Percentiles rank a stretch among this genome's conserved stretches.
Evolutionary conservation across 1,140 invertebrate genomes (phyloP).

Genomic region (Zaprionus capensis): DNA sequence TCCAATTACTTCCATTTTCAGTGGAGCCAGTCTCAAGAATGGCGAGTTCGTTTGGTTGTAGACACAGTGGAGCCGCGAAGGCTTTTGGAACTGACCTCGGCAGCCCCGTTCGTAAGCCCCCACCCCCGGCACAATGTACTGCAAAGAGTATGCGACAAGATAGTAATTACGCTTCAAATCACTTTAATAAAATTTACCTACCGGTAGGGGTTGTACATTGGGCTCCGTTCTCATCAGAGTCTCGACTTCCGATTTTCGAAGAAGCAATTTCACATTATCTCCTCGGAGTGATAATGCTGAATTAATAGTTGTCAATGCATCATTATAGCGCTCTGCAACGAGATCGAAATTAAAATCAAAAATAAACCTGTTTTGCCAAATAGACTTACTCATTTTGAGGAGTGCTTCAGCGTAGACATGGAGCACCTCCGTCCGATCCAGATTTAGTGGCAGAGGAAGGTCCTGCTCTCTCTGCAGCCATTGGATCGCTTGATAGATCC

Average conservation of each 20-base stretch:
- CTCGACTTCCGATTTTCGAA: slow-evolving; percentile 89
- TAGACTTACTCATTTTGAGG: slow-evolving; percentile 58
- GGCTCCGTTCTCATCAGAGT: slow-evolving; percentile 84
- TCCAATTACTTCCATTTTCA: slow-evolving; percentile 95
- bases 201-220: slow-evolving; percentile 37
- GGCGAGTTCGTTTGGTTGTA: slow-evolving; percentile 90
- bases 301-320: slow-evolving; percentile 65
- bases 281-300: slow-evolving; percentile 45
- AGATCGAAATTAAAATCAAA: not conserved
- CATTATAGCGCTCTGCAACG: slow-evolving; percentile 47
- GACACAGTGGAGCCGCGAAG: slow-evolving; percentile 88
- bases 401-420: slow-evolving; percentile 58
- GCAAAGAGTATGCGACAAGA: slow-evolving; percentile 2
- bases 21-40: slow-evolving; percentile 91
- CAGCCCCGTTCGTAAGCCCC: slow-evolving; percentile 92
- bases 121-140: slow-evolving; percentile 85
- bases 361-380: not conserved
- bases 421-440: slow-evolving; percentile 40
- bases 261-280: slow-evolving; percentile 84
- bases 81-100: slow-evolving; percentile 89
- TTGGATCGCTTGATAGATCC: slow-evolving; percentile 52
- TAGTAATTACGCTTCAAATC: not conserved
- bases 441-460: slow-evolving; percentile 31
- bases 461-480: slow-evolving; percentile 1
- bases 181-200: slow-evolving; percentile 27